Percentiles rank a stretch among this genome's conserved stretches.
Conservation (phyloP, 2,797 vertebrate species). For the Pseudochaenichthys georgianus region DNA sequence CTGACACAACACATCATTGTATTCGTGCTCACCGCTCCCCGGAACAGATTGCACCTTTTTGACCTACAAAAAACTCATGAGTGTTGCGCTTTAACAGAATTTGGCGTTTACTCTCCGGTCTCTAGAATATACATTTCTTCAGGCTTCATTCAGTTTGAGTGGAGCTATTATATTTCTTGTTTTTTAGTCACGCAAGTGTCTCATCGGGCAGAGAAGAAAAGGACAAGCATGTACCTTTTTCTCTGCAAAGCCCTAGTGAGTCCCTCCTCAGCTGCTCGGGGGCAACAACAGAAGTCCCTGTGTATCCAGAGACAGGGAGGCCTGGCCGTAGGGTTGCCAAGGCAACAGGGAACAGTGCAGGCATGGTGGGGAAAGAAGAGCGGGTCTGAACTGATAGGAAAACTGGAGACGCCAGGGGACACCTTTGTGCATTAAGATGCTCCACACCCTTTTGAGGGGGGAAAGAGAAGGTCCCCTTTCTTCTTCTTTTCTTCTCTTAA, state of each 20-base stretch:
- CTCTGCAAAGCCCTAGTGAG: constrained; percentile 64
- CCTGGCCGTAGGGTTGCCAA: constrained; percentile 76
- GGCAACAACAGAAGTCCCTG: constrained; percentile 76
- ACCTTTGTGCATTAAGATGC: constrained; percentile 77
- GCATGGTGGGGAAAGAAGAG: constrained; percentile 72
- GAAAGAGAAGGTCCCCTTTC: neutral
- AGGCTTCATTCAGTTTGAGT: constrained; percentile 26
- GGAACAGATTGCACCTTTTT: constrained; percentile 16
- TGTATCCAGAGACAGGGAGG: constrained; percentile 67
- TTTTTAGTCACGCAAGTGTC: constrained; percentile 34
- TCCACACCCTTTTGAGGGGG: constrained; percentile 48
- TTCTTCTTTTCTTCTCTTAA: constrained; percentile 10
- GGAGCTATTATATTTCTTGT: constrained; percentile 16
- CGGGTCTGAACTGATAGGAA: constrained; percentile 70
- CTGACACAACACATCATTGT: constrained; percentile 7
- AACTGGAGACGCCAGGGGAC: constrained; percentile 74
- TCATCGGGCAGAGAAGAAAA: constrained; percentile 47
- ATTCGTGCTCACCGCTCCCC: neutral
- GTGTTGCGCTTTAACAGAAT: constrained; percentile 11
- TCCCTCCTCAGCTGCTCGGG: constrained; percentile 75
- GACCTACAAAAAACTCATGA: neutral
- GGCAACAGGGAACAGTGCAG: constrained; percentile 81
- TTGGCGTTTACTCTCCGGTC: constrained; percentile 19
- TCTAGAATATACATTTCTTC: constrained; percentile 30
- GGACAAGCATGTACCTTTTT: constrained; percentile 63